These are phyloP conservation scores for Calcarius lapponicus DNA, from an alignment of 2,797 vertebrate species.

Conservation along the genomic window DNA sequence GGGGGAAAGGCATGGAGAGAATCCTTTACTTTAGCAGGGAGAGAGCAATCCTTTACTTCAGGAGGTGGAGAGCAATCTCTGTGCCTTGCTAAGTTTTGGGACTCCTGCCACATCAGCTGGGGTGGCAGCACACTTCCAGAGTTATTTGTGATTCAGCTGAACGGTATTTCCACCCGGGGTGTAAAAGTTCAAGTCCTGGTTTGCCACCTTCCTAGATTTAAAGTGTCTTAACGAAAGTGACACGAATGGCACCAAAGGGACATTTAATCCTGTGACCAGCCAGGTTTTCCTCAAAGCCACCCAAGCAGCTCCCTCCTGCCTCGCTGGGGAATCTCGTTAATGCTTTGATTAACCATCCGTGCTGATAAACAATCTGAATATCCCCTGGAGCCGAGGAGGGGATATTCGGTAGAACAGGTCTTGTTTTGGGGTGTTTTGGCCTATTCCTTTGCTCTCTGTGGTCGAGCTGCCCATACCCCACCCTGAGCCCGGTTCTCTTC, in stretches of 20 bases:
- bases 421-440: not conserved
- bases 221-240: not conserved
- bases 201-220: not conserved
- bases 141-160: fast-evolving
- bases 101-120: not conserved
- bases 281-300: not conserved
- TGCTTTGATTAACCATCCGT: not conserved
- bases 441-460: not conserved
- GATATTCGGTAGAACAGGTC: fast-evolving
- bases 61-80: not conserved
- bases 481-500: not conserved
- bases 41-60: not conserved
- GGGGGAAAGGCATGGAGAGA: not conserved
- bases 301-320: not conserved
- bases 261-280: fast-evolving
- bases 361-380: not conserved
- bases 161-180: fast-evolving
- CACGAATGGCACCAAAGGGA: not conserved
- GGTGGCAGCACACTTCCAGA: not conserved
- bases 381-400: not conserved
- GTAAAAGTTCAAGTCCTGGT: not conserved
- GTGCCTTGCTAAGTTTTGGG: not conserved
- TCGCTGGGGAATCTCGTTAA: fast-evolving
- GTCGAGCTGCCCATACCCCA: not conserved
- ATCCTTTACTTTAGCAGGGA: not conserved